Conservation (phyloP, 92 coral and sea anemone species). For the Zoanthus sansibaricus region DNA sequence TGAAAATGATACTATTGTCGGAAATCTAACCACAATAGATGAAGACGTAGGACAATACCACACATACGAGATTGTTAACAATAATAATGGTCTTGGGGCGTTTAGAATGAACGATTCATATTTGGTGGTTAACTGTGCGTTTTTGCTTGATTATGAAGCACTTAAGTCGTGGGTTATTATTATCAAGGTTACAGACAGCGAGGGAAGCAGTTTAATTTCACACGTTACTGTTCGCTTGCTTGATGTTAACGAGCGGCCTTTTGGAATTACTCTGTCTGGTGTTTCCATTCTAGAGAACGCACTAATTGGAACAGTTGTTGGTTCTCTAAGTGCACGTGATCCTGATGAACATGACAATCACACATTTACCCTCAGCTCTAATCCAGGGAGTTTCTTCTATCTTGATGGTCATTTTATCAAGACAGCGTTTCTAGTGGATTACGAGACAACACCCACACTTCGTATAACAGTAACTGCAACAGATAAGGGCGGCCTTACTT, state of each 20-base stretch:
- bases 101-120: conserved; percentile 60
- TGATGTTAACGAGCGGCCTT: conserved; percentile 72
- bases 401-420: conserved; percentile 55
- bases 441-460: conserved; percentile 56
- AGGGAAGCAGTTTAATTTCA: conserved; percentile 65
- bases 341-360: conserved; percentile 73
- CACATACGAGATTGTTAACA: conserved; percentile 54
- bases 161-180: conserved; percentile 53
- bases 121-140: conserved; percentile 59
- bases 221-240: conserved; percentile 55
- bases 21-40: conserved; percentile 67
- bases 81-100: not conserved
- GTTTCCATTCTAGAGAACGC: conserved; percentile 70
- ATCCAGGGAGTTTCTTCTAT: conserved; percentile 51
- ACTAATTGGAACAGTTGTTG: conserved; percentile 62
- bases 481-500: conserved; percentile 64
- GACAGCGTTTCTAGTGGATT: conserved; percentile 57
- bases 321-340: conserved; percentile 72
- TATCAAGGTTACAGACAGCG: conserved; percentile 64
- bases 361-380: conserved; percentile 59
- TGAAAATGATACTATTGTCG: conserved; percentile 68
- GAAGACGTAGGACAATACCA: conserved; percentile 69
- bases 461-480: conserved; percentile 43
- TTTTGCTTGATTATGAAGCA: conserved; percentile 61
- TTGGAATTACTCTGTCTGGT: conserved; percentile 66